Percentiles rank a stretch among this genome's conserved stretches.
Conservation (phyloP, 2,888 invertebrate species). For the Thera obeliscata region DNA sequence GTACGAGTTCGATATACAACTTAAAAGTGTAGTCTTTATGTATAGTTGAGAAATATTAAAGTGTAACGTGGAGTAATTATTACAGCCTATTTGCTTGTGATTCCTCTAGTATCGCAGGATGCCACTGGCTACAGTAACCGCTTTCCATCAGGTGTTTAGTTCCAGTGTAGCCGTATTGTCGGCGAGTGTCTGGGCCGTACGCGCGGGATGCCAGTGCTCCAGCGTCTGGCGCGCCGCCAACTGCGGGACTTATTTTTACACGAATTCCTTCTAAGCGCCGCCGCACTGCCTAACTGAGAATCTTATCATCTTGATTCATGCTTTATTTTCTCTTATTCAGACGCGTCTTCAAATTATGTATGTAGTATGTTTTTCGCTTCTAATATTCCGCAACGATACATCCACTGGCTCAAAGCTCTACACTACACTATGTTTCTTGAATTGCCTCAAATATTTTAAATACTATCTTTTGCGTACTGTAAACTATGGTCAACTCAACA, state of each 20-base stretch:
- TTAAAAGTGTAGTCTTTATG: too few species aligned
- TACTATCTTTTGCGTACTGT: too few species aligned
- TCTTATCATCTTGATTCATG: conserved; percentile 19
- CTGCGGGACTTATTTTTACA: conserved; percentile 43
- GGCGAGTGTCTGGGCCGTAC: conserved; percentile 8
- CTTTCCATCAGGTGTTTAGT: too few species aligned
- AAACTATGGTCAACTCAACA: too few species aligned
- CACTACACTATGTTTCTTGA: not conserved
- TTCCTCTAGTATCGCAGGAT: too few species aligned
- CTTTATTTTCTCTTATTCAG: conserved; percentile 10
- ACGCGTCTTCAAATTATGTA: not conserved
- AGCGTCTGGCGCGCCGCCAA: conserved; percentile 46
- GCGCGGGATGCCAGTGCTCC: conserved; percentile 30
- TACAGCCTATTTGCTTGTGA: too few species aligned
- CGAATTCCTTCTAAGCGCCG: conserved; percentile 44
- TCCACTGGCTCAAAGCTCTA: not conserved
- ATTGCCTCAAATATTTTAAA: too few species aligned
- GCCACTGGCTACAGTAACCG: too few species aligned
- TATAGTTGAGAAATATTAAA: too few species aligned
- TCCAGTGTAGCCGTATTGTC: too few species aligned
- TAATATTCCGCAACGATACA: not conserved
- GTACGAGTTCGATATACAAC: too few species aligned
- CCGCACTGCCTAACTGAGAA: conserved; percentile 19
- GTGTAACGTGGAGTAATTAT: too few species aligned
- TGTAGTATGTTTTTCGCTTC: not conserved